These are phyloP conservation scores for Microcebus ravelobensis DNA, from an alignment of 2,113 vertebrate genomes.

Conservation along the genomic window DNA sequence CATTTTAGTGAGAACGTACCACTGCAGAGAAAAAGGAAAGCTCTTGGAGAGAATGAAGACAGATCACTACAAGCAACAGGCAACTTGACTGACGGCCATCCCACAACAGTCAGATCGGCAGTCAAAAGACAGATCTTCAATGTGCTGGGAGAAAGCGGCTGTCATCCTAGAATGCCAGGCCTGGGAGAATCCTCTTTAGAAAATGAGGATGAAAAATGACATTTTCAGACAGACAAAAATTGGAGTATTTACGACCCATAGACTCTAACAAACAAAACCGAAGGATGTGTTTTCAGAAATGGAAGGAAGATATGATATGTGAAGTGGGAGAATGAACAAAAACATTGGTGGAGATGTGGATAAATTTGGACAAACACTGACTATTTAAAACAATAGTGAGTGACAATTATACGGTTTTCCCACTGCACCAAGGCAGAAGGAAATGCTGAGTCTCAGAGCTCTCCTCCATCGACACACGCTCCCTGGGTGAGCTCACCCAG, in stretches of 20 bases:
- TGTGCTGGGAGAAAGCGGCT: background rate
- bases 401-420: background rate
- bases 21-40: background rate
- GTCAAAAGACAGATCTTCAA: background rate
- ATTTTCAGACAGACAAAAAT: background rate
- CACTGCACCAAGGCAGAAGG: background rate
- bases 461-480: background rate
- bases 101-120: background rate
- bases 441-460: background rate
- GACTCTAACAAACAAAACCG: background rate
- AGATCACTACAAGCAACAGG: background rate
- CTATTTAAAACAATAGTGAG: background rate
- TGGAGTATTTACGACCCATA: background rate
- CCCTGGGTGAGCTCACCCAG: background rate
- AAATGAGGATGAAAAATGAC: background rate
- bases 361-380: background rate
- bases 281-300: background rate
- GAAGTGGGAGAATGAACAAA: background rate
- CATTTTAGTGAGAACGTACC: background rate
- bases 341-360: background rate
- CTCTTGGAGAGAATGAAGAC: background rate
- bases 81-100: background rate
- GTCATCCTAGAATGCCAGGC: background rate
- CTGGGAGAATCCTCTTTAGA: background rate
- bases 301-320: background rate